These are phyloP conservation scores for Dromaius novaehollandiae DNA, from an alignment of 2,113 vertebrate species.

Conservation along the genomic window DNA sequence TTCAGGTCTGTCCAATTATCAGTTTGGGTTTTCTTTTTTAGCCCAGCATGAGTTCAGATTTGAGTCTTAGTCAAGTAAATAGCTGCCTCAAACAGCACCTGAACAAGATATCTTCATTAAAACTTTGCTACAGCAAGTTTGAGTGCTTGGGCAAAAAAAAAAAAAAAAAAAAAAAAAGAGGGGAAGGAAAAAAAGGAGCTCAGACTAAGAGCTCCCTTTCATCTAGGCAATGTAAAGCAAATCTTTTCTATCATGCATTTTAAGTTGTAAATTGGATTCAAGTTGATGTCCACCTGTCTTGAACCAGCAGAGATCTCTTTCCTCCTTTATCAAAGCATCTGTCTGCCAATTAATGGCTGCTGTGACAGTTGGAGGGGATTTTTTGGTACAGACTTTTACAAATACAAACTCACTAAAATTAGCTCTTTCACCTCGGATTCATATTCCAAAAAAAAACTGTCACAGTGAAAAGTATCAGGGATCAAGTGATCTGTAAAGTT, in stretches of 20 bases:
- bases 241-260: slow-evolving; percentile 45
- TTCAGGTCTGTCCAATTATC: slow-evolving; percentile 49
- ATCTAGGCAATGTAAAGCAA: slow-evolving; percentile 45
- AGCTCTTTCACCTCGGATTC: slow-evolving; percentile 32
- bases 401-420: slow-evolving; percentile 73
- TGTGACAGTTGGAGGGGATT: slow-evolving; percentile 49
- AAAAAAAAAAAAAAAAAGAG: not conserved
- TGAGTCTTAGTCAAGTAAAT: slow-evolving; percentile 28
- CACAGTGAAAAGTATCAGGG: slow-evolving; percentile 7
- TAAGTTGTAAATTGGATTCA: slow-evolving; percentile 68
- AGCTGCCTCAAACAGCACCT: slow-evolving; percentile 29
- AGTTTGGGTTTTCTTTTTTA: slow-evolving; percentile 19
- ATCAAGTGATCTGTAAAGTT: slow-evolving; percentile 25
- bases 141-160: slow-evolving; percentile 17
- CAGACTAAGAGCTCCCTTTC: slow-evolving; percentile 50
- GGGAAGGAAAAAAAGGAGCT: slow-evolving; percentile 16
- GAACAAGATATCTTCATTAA: slow-evolving; percentile 66
- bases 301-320: slow-evolving; percentile 62
- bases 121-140: slow-evolving; percentile 57
- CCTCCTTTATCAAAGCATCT: slow-evolving; percentile 50
- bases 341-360: slow-evolving; percentile 65
- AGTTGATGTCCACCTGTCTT: slow-evolving; percentile 72
- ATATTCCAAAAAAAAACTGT: slow-evolving; percentile 26
- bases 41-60: slow-evolving; percentile 41
- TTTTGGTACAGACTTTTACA: slow-evolving; percentile 42